Base-by-base conservation (phyloP, 1,140 invertebrate species). In the Nomia melanderi region DNA sequence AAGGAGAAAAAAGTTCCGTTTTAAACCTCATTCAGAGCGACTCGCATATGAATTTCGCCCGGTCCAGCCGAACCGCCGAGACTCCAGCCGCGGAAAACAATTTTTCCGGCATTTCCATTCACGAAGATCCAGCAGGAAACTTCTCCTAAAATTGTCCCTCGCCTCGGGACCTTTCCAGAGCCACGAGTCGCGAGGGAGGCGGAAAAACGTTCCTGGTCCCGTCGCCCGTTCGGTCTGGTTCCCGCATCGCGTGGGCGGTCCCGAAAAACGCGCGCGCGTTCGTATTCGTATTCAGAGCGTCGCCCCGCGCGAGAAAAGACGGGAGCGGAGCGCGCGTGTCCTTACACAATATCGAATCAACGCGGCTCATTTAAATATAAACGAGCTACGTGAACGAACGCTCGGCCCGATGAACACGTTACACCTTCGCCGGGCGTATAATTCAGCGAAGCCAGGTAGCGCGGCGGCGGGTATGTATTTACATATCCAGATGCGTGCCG, bases 321-420 rank as follows among this genome's bases (percentile, higher is more conserved):
- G 2, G 36, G 41, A 44, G 41, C n/a, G n/a, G 70, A n/a, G 25
- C 65, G 33, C 33, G 33, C n/a, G 47, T 50, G 70, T 66, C 62
- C 41, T 53, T 63, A 53, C 59, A 74, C 75, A 78, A 83, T 78
- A 82, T 78, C 77, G 66, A 78, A 83, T 83, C 81, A 74, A 83
- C 56, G 41, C 41, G 47, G 80, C 65, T 82, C 80, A 83, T 83
- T 83, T 83, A 83, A 83, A 83, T 83, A 82, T 83, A 83, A 83
- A 83, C 81, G 81, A 83, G 80, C 69, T 77, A 60, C 81, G 64
- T 57, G 79, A 77, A 83, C 81, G 66, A 74, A 82, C 77, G 50
- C 56, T 78, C 64, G 74, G 27, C 33, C n/a, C 80, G 65, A 82
- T 82, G 81, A 82, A 78, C 73, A 82, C 67, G 79, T 82, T 82